Evolutionary conservation across 2,113 vertebrate species (phyloP).

Genomic region (Laterallus jamaicensis): DNA sequence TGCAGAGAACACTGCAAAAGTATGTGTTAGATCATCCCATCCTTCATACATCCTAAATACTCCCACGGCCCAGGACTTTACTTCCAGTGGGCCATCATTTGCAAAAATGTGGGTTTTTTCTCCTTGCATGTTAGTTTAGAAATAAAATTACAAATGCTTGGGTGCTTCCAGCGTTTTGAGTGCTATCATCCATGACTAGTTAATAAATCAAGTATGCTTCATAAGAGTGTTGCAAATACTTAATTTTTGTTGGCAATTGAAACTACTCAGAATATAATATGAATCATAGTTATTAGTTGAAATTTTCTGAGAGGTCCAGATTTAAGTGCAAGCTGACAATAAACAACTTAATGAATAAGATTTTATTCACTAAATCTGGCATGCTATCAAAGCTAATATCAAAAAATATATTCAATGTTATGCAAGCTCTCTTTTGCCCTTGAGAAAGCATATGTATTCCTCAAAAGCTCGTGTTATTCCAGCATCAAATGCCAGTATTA

Average conservation of each 20-base stretch:
- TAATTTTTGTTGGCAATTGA: background rate
- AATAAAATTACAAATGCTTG: background rate
- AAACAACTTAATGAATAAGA: background rate
- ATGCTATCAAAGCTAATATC: background rate
- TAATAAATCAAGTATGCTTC: background rate
- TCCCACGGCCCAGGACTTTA: background rate
- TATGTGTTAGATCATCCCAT: background rate
- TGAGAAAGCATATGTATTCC: background rate
- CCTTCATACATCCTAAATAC: background rate
- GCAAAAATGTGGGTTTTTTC: accelerated
- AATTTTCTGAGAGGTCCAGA: background rate
- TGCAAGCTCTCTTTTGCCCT: background rate
- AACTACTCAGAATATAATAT: background rate
- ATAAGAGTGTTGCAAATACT: background rate
- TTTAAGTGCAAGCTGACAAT: background rate
- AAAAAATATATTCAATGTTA: background rate
- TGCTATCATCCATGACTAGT: background rate
- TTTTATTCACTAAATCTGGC: background rate
- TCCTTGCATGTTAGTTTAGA: background rate
- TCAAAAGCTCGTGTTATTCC: background rate
- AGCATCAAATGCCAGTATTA: background rate
- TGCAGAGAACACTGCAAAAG: background rate
- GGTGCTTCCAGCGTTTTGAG: background rate
- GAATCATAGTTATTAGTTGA: background rate
- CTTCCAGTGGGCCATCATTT: background rate